These are phyloP conservation scores for Oreochromis grahami DNA, from an alignment of 2,797 vertebrate genomes.

Conservation along the genomic window DNA sequence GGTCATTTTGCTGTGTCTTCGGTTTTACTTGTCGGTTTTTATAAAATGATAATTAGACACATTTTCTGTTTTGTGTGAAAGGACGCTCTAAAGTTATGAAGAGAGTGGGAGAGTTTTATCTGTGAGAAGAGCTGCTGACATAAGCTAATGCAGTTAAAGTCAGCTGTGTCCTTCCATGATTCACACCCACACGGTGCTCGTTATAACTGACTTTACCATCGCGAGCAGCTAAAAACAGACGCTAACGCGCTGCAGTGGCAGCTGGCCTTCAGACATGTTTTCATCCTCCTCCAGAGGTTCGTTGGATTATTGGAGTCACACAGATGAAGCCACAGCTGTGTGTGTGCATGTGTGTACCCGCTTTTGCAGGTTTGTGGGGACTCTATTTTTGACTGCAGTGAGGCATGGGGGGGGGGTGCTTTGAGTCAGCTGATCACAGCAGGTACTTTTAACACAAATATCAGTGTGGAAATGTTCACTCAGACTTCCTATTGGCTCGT, in stretches of 20 bases:
- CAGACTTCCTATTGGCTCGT: not conserved
- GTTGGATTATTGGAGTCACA: not conserved
- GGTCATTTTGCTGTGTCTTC: not conserved
- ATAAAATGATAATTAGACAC: too few species aligned
- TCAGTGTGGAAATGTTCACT: not conserved
- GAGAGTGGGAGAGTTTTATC: not conserved
- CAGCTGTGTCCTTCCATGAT: not conserved
- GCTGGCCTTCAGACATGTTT: not conserved
- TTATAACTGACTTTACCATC: not conserved
- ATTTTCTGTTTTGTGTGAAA: not conserved
- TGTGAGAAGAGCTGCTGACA: not conserved
- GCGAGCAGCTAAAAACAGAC: not conserved
- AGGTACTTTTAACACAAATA: not conserved
- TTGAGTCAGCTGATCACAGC: not conserved
- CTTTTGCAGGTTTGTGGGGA: not conserved
- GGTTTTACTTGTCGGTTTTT: not conserved
- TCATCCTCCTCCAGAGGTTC: not conserved
- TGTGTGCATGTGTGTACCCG: not conserved
- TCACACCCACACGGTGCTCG: not conserved
- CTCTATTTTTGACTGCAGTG: not conserved
- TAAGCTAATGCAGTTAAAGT: not conserved
- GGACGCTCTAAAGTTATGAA: not conserved
- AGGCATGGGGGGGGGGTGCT: not conserved
- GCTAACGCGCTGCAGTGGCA: not conserved
- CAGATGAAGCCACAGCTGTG: not conserved